Evolutionary conservation across 2,888 invertebrate genomes (phyloP), one percentile per base, ranked within the genome.

Genomic region (Cephus rjabovi): DNA sequence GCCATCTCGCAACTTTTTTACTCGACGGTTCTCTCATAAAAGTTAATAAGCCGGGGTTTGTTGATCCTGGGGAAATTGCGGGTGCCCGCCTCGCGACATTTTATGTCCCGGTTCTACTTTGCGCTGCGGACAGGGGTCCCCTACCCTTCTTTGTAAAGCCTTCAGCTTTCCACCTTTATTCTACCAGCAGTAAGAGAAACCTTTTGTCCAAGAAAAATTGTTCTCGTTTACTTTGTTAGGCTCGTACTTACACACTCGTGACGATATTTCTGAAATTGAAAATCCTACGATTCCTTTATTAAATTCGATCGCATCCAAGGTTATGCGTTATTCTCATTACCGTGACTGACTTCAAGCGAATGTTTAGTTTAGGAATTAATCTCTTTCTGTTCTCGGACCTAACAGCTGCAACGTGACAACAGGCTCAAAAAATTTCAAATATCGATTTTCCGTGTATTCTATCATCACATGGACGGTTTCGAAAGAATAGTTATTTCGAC

Each of bases 31-130:
- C 83, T 80, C 85, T 88, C 89, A 86, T 89, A 89, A 89, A 89
- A 89, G 88, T 89, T 89, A 89, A 89, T 89, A 89, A 89, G 88
- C 88, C 86, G 82, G 83, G 86, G 86, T 88, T 88, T 88, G 89
- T 89, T 88, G 89, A 89, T 89, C 86, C 88, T 85, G 85, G 84
- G 86, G 85, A 89, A 89, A 89, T 89, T 89, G 88, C 87, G 83
- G 85, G 79, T 81, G 82, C 84, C 84, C 75, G 78, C 80, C 82
- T 77, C 82, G 83, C 82, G 83, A 83, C 84, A 83, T 86, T 88
- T 88, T 88, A 88, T 86, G 82, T 80, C 82, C 79, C 81, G 81
- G 81, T 85, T 85, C 83, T 83, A 83, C 85, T 85, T 83, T 81
- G 77, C 80, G 85, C 87, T 87, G 86, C 83, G 82, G 80, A 77